Base-by-base conservation (phyloP, 2,797 vertebrate species). In the Catamblyrhynchus diadema region DNA sequence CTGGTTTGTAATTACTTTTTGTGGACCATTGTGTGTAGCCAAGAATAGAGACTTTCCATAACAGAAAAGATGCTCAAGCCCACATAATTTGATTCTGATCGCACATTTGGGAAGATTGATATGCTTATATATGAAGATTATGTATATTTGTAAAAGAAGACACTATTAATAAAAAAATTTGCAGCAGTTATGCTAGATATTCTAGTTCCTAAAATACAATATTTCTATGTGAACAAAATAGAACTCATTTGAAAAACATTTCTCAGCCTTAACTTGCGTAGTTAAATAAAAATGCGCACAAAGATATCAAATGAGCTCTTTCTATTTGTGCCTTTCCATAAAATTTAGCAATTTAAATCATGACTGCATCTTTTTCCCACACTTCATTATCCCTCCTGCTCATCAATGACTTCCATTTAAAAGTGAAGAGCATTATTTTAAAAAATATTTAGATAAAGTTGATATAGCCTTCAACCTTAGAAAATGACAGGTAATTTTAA, bases 381-480 rank as follows among this genome's bases (percentile, higher is more conserved):
- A 57, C 2, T 41, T 81, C 30, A 17, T 56, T 74, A 42, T 60
- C 5, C 8, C 8, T 56, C 4, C 20, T n/a, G 14, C 18, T 42
- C 14, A 82, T 11, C 33, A 61, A 17, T 69, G 47, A 50, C 12
- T 77, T 9, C 45, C 37, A 75, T 65, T 54, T 92, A 62, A 94
- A 86, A 90, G 11, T 37, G 12, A 14, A 90, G 47, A 53, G 21
- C 20, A 21, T 35, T 42, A 65, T 77, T 59, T 59, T 7, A 17
- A 92, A 66, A 69, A 89, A 96, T 92, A 79, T 88, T 94, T 84
- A 53, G 37, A 66, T 48, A 93, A 81, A 92, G 22, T 69, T 32
- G 33, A 30, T 75, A 57, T 66, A 91, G 60, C 9, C 23, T 86
- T 78, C 62, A 72, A 35, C 25, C 66, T 85, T 66, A 74, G n/a